Percentiles rank a stretch among this genome's conserved stretches.
Conservation (phyloP, 2,888 invertebrate genomes). For the Macaria liturata region DNA sequence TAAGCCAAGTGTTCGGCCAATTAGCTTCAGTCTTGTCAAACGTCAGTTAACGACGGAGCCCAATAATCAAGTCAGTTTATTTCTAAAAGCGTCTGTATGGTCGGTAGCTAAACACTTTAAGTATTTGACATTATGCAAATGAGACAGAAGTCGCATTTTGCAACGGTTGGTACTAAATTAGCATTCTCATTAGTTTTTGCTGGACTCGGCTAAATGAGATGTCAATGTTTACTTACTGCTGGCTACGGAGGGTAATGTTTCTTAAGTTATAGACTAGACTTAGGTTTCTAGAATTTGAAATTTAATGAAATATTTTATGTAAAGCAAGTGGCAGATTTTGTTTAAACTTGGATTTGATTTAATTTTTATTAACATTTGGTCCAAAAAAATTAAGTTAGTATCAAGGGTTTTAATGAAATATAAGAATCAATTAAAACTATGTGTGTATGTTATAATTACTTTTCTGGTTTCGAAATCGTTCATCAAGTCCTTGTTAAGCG, state of each 20-base stretch:
- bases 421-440: too few species aligned
- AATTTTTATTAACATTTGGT: too few species aligned
- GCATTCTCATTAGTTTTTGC: conserved; percentile 72
- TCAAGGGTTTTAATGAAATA: too few species aligned
- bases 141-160: conserved; percentile 60
- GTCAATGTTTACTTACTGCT: conserved; percentile 49
- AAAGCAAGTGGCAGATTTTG: too few species aligned
- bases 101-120: conserved; percentile 71
- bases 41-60: conserved; percentile 20
- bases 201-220: conserved; percentile 56
- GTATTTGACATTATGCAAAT: conserved; percentile 76
- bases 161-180: conserved; percentile 62
- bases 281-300: too few species aligned
- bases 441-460: too few species aligned
- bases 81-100: conserved; percentile 38
- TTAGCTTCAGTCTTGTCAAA: conserved; percentile 28
- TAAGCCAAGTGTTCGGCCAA: conserved; percentile 18
- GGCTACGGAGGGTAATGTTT: conserved; percentile 25
- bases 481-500: conserved; percentile 13
- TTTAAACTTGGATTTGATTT: too few species aligned
- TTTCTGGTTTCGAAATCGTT: conserved; percentile 4
- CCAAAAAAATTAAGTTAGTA: too few species aligned
- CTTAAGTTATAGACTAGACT: too few species aligned
- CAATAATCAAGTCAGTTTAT: conserved; percentile 29
- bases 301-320: too few species aligned